These are phyloP conservation scores for Strix aluco DNA, from an alignment of 2,113 vertebrate species.

Conservation along the genomic window DNA sequence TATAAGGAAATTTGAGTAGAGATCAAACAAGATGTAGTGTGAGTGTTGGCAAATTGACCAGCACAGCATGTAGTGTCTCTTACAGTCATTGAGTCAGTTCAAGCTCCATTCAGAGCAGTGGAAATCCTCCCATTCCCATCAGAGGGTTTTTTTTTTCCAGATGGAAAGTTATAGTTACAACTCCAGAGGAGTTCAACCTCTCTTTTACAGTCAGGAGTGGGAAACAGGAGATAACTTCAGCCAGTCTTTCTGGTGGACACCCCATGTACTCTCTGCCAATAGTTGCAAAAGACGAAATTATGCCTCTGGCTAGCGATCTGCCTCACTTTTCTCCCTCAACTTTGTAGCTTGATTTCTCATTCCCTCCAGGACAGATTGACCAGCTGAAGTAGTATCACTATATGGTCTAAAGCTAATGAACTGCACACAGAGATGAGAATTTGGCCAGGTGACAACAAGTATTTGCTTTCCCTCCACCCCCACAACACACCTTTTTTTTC, in stretches of 20 bases:
- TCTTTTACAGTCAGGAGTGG: neutral
- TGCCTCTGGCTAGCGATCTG: neutral
- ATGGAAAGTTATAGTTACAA: neutral
- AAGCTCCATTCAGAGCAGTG: neutral
- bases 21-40: neutral
- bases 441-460: neutral
- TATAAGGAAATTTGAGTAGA: neutral
- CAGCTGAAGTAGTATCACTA: neutral
- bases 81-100: neutral
- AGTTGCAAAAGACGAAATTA: neutral
- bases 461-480: neutral
- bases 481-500: neutral
- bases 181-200: neutral
- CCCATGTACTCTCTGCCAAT: neutral
- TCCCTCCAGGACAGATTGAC: neutral
- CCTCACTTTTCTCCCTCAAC: neutral
- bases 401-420: neutral
- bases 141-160: neutral
- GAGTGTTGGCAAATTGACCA: neutral
- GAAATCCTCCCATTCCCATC: neutral
- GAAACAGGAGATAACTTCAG: neutral
- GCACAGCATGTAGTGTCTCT: neutral
- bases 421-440: neutral
- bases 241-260: neutral
- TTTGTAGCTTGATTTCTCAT: neutral